A percentile compares a stretch with the other conserved stretches of the same genome.
These are phyloP conservation scores for Drosophila diplacantha DNA, from an alignment of 2,888 invertebrate species.

Conservation along the genomic window DNA sequence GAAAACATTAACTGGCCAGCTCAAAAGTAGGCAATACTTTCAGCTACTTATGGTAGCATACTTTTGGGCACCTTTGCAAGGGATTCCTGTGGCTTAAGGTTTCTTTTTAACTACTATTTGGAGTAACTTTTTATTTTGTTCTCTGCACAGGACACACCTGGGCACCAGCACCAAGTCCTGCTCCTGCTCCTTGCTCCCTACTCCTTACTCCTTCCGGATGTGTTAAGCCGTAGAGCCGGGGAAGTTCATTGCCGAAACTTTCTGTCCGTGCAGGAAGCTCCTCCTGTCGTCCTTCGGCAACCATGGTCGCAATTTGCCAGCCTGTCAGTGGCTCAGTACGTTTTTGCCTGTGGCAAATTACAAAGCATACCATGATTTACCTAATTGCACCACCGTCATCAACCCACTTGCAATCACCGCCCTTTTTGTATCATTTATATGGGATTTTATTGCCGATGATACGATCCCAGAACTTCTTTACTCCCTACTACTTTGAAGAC, in stretches of 20 bases:
- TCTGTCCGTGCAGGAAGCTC: constrained; percentile 40
- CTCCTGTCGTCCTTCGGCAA: constrained; percentile 5
- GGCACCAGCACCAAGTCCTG: neutral
- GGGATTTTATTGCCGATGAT: constrained; percentile 1
- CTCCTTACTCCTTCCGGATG: constrained; percentile 48
- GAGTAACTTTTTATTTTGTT: neutral
- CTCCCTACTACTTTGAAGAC: too few relatives aligned
- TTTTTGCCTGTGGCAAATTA: constrained; percentile 59
- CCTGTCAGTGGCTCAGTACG: constrained; percentile 32
- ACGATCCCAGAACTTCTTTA: neutral
- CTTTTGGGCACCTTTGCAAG: neutral
- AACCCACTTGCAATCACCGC: neutral
- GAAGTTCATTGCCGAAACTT: constrained; percentile 69
- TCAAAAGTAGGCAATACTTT: neutral
- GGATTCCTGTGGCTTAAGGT: neutral
- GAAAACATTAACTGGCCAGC: neutral
- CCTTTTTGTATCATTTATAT: constrained; percentile 6
- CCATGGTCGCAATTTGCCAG: constrained; percentile 46
- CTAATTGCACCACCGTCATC: constrained; percentile 49
- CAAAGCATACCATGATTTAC: constrained; percentile 56
- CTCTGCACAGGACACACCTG: constrained; percentile 6
- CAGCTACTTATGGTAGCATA: neutral
- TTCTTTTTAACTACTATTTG: neutral
- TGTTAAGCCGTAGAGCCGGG: constrained; percentile 53
- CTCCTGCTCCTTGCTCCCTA: constrained; percentile 4